Base-by-base conservation (phyloP, 2,113 vertebrate species). In the Syngnathus floridae region DNA sequence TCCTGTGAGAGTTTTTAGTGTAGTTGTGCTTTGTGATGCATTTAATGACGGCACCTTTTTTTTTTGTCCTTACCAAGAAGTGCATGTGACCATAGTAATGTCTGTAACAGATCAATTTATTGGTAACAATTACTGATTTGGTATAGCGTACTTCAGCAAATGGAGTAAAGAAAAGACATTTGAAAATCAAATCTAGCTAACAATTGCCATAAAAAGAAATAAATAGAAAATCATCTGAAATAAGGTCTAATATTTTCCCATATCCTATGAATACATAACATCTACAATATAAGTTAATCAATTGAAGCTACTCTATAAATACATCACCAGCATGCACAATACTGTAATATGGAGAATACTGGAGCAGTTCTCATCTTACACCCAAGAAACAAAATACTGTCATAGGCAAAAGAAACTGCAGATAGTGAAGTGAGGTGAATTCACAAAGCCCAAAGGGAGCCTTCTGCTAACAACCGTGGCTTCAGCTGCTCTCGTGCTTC, bases 241-340 rank as follows among this genome's bases (percentile, higher is more conserved):
- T 93, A 90, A 93, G 92, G 91, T 95, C 93, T 93, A 93, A 78
- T 90, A 77, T 87, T 88, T 93, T 91, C 84, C 90, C 88, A 91
- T 94, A 93, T 93, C 93, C 58, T 96, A 94, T 94, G 93, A 95
- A 96, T 98, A 97, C 95, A 91, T 94, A 95, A 96, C 94, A 95
- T 91, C 94, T 96, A 95, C 92, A 93, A 90, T 91, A 94, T 95
- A 95, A 96, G 93, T 95, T 94, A 95, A 95, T 95, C 89, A 95
- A 95, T 92, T 91, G 93, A 94, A 98, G 94, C 95, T 96, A 98
- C 93, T 90, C 91, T 95, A 95, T 95, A 98, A 97, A 96, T 96
- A 96, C 95, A 89, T 97, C 94, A 97, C 94, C 92, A 93, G 94
- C 95, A 98, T 97, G 95, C 95, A 98, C 94, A 94, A 93, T 94